Percentiles rank a stretch among this genome's conserved stretches.
phyloP scores from a whole-genome alignment of 2,797 vertebrate genomes.

The Schizothorax lantsangensis region DNA sequence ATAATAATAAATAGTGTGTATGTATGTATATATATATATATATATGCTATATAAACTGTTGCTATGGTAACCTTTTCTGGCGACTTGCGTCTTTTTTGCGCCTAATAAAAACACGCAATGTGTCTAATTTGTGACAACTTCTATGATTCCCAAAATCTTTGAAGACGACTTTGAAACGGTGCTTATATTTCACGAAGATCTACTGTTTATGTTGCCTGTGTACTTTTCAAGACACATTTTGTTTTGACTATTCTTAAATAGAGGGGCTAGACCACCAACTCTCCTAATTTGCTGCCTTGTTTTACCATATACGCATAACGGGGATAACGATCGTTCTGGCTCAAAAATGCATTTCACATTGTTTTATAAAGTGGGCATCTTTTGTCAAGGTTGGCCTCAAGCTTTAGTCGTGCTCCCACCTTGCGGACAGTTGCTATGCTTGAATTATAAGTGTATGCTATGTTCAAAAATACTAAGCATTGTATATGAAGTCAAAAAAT shows the following conservation, averaged over 20 bases:
- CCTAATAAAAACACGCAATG: not conserved
- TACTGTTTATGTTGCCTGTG: not conserved
- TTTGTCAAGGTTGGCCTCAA: not conserved
- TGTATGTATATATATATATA: not conserved
- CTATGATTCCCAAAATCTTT: not conserved
- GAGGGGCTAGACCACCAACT: not conserved
- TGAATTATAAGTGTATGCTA: constrained; percentile 26
- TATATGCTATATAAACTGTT: not conserved
- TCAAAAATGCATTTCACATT: not conserved
- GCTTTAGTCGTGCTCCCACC: constrained; percentile 58
- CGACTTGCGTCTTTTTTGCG: not conserved
- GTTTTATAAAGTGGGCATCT: not conserved
- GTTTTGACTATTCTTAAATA: not conserved
- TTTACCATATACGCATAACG: not conserved
- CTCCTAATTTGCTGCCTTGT: not conserved
- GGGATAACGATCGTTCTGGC: not conserved
- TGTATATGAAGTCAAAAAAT: not conserved
- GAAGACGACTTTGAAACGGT: not conserved
- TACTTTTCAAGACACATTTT: constrained; percentile 3
- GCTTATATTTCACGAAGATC: not conserved
- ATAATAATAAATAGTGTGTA: not conserved
- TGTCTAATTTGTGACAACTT: not conserved
- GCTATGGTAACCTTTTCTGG: constrained; percentile 7
- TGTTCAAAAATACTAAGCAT: not conserved
- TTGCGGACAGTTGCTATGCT: constrained; percentile 48